Conservation (phyloP, 2,113 vertebrate species). For the Alectura lathami region DNA sequence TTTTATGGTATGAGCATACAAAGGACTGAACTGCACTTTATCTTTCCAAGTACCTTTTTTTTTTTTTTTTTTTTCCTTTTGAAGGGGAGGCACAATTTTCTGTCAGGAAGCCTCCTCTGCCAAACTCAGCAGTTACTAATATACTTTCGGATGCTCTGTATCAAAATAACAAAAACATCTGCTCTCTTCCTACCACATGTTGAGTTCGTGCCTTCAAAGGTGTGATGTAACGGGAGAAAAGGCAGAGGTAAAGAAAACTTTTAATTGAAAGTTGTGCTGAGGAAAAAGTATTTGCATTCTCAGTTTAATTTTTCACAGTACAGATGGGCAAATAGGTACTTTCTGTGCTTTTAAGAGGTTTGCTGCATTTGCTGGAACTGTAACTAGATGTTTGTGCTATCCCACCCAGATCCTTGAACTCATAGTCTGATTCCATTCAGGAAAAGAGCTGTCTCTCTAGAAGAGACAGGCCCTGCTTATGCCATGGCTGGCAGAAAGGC, state of each 20-base stretch:
- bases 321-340: not conserved
- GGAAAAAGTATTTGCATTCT: not conserved
- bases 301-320: not conserved
- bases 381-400: not conserved
- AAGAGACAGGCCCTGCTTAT: not conserved
- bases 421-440: not conserved
- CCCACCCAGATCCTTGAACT: not conserved
- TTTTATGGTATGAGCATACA: constrained; percentile 32
- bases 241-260: not conserved
- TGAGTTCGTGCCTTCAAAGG: not conserved
- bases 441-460: not conserved
- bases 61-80: not conserved
- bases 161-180: not conserved
- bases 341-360: not conserved
- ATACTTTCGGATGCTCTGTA: not conserved
- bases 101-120: not conserved
- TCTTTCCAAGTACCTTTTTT: not conserved
- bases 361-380: not conserved
- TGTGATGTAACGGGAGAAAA: not conserved
- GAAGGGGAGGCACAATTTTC: not conserved
- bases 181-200: not conserved
- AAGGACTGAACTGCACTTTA: constrained; percentile 37
- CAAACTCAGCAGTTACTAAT: not conserved
- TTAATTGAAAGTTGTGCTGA: not conserved
- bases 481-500: not conserved